Evolutionary conservation across 2,113 vertebrate genomes (phyloP).

Genomic region (Hydropotes inermis): DNA sequence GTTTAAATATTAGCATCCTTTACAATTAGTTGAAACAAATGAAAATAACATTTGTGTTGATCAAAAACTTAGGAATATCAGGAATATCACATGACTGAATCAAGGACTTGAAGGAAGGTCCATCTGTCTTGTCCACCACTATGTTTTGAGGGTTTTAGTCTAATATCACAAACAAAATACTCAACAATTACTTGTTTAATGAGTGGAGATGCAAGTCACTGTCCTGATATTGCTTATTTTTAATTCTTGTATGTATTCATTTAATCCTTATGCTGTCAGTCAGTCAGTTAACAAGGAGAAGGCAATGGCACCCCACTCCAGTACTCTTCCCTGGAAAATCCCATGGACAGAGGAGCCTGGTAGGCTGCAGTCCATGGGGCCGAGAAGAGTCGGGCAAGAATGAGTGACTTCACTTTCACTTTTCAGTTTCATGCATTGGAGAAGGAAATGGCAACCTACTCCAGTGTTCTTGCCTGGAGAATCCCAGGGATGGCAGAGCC

Average conservation of each 20-base stretch:
- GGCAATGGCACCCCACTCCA: too few relatives aligned
- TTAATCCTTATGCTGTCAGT: background rate
- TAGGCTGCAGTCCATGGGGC: too few relatives aligned
- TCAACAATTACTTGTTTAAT: background rate
- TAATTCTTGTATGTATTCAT: background rate
- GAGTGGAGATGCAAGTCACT: background rate
- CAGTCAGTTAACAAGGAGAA: background rate
- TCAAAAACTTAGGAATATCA: background rate
- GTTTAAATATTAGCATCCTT: background rate
- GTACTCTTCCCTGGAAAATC: too few relatives aligned
- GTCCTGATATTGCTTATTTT: too few relatives aligned
- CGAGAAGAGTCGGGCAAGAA: too few relatives aligned
- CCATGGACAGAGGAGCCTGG: too few relatives aligned
- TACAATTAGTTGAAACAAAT: background rate
- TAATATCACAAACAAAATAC: background rate
- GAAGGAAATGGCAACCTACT: too few relatives aligned
- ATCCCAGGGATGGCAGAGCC: too few relatives aligned
- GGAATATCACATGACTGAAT: background rate
- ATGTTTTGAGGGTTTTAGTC: background rate
- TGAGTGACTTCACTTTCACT: too few relatives aligned
- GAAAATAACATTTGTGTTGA: background rate
- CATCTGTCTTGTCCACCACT: background rate
- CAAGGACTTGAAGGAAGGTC: background rate
- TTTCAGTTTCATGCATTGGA: too few relatives aligned
- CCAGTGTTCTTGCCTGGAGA: too few relatives aligned